Percentiles rank a stretch among this genome's conserved stretches.
Conservation (phyloP, 2,797 vertebrate genomes). For the Gambelia wislizenii region DNA sequence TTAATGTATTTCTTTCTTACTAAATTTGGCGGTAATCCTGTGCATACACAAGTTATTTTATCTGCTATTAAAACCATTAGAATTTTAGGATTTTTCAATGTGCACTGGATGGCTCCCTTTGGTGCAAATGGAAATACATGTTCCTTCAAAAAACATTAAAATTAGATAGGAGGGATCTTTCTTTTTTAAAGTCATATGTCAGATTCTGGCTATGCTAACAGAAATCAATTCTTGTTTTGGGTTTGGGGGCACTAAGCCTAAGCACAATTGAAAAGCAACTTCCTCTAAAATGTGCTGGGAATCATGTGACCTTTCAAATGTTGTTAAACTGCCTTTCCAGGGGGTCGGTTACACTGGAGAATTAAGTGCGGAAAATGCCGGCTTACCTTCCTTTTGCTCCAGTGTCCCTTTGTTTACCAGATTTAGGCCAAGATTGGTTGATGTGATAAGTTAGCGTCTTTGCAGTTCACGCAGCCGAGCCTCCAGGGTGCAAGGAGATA, state of each 20-base stretch:
- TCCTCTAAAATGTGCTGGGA: no score
- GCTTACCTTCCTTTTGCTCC: no score
- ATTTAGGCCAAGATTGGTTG: no score
- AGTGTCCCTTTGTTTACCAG: no score
- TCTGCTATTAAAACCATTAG: neutral
- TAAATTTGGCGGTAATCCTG: neutral
- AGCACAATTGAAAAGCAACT: neutral
- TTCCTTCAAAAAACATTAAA: neutral
- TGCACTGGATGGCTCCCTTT: slow-evolving; percentile 38
- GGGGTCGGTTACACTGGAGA: no score
- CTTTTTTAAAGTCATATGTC: neutral
- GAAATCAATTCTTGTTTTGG: neutral
- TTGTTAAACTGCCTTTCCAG: neutral
- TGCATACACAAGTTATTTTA: neutral
- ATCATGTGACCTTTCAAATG: no score
- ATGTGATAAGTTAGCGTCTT: no score
- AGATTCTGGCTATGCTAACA: neutral
- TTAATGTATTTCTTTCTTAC: neutral
- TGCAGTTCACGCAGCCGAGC: no score
- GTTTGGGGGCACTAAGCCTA: neutral
- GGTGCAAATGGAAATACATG: slow-evolving; percentile 43
- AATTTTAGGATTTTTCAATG: neutral
- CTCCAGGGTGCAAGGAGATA: no score
- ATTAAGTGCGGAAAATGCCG: no score
- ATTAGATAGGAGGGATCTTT: neutral